phyloP scores from a whole-genome alignment of 2,113 vertebrate genomes.

The Calonectris borealis region DNA sequence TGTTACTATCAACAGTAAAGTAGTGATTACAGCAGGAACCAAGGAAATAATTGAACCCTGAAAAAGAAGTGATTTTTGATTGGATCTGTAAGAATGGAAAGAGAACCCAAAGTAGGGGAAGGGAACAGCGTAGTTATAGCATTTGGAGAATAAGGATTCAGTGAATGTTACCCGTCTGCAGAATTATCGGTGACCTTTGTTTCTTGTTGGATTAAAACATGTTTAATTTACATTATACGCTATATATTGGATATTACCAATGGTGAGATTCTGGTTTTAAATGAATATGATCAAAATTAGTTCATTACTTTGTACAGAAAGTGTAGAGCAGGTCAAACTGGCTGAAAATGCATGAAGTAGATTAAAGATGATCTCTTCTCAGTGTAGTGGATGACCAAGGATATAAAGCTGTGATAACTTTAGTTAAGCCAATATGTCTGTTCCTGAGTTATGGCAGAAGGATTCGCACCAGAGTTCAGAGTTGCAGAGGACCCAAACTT shows the following conservation, averaged over 20 bases:
- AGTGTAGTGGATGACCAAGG: background rate
- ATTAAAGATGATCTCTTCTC: background rate
- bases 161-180: background rate
- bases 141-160: background rate
- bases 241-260: background rate
- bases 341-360: background rate
- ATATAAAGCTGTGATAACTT: background rate
- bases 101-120: background rate
- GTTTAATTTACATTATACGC: background rate
- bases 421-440: background rate
- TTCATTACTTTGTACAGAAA: background rate
- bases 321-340: background rate
- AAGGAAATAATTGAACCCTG: background rate
- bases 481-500: background rate
- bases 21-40: background rate
- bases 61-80: background rate
- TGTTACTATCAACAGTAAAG: background rate
- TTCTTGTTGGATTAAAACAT: background rate
- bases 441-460: background rate
- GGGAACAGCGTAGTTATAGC: fast-evolving
- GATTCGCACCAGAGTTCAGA: background rate
- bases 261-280: background rate
- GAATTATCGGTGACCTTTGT: background rate
- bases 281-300: background rate
- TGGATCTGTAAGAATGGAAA: background rate